Conservation (phyloP, 2,888 invertebrate genomes). For the Yponomeuta evonymella region DNA sequence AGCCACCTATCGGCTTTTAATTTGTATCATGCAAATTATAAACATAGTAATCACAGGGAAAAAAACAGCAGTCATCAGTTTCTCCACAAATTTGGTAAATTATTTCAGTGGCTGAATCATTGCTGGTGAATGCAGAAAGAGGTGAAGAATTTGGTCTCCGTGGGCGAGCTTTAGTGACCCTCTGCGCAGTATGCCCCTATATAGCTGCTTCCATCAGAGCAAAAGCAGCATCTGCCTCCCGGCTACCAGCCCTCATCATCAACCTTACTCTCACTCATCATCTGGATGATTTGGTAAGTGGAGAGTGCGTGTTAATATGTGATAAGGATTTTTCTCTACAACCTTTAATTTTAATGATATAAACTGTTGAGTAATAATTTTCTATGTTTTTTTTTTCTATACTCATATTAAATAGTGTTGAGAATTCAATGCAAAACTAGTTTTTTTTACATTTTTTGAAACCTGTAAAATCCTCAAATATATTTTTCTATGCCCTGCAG, state of each 20-base stretch:
- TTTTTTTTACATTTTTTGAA: no score
- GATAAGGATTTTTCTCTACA: no score
- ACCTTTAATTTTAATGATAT: no score
- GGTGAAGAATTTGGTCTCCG: constrained; percentile 91
- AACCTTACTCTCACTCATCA: constrained; percentile 84
- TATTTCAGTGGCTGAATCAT: constrained; percentile 83
- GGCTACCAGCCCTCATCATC: constrained; percentile 92
- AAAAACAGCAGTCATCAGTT: no score
- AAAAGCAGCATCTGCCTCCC: constrained; percentile 91
- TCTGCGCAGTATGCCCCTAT: constrained; percentile 93
- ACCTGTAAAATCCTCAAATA: no score
- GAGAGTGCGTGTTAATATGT: not conserved
- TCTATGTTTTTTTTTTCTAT: no score
- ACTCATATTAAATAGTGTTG: no score
- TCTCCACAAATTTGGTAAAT: not conserved
- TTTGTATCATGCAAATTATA: no score
- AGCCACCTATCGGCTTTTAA: no score
- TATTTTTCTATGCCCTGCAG: no score
- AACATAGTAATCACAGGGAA: no score
- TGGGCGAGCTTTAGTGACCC: constrained; percentile 85
- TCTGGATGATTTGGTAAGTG: constrained; percentile 74
- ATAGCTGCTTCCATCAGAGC: constrained; percentile 90
- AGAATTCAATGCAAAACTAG: not conserved
- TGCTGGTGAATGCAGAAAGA: constrained; percentile 91
- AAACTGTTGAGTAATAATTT: no score